Percentiles rank a stretch among this genome's conserved stretches.
These are phyloP conservation scores for Addax nasomaculatus DNA, from an alignment of 2,113 vertebrate species.

Conservation along the genomic window DNA sequence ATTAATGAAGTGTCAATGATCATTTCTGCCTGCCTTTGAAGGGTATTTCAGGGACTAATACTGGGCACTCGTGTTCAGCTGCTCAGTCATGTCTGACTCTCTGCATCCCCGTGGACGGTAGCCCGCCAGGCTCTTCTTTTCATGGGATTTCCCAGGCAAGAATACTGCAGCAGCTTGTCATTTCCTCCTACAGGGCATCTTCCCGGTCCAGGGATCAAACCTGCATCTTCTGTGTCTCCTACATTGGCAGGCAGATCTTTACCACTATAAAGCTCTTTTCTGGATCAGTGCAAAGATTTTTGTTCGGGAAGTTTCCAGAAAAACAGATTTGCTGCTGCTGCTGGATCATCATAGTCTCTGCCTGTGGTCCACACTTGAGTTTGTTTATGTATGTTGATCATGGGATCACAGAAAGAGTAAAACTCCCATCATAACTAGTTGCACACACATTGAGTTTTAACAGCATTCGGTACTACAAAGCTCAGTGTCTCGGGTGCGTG, in stretches of 20 bases:
- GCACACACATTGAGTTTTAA: neutral
- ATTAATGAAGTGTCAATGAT: neutral
- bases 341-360: neutral
- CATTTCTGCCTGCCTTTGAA: neutral
- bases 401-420: neutral
- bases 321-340: slow-evolving; percentile 13
- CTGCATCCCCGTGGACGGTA: neutral
- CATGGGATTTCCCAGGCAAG: neutral
- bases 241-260: neutral
- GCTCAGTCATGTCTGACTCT: neutral
- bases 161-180: neutral
- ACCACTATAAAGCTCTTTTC: neutral
- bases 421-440: neutral
- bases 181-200: neutral
- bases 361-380: neutral
- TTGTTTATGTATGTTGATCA: neutral
- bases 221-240: neutral
- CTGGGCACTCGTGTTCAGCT: neutral
- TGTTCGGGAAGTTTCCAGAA: neutral
- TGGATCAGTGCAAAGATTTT: neutral
- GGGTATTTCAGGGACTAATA: neutral
- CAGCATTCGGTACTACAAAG: neutral
- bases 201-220: neutral
- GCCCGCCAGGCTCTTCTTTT: neutral
- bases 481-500: neutral